Base-by-base conservation (phyloP, 2,888 invertebrate genomes). In the Rhagophthalmus giganteus region DNA sequence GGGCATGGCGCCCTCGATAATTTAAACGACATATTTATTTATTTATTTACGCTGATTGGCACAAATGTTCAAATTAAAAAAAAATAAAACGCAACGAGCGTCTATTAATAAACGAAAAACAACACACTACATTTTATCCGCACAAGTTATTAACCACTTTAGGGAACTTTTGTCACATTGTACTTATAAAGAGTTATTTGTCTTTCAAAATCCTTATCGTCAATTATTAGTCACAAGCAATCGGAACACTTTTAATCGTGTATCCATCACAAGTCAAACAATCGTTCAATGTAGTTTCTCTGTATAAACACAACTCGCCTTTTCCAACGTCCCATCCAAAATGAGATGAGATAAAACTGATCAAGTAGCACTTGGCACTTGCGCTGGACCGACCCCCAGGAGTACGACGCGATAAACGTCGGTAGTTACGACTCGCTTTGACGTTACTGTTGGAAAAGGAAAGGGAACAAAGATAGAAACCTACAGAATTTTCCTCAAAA, bases 11-110 rank as follows among this genome's bases (percentile, higher is more conserved):
- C 56, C 35, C 63, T 64, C 42, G 57, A 59, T 28, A 67, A 64
- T 60, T 66, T 68, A 55, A 69, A 68, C 55, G 68, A 62, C 66
- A 65, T 68, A 7, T 44, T 35, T 31, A n/a, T 15, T 15, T 9
- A 24, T 39, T 2, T 25, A 31, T 28, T 38, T 38, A 35, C 30
- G 33, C 24, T 7, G 27, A 38, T 16, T 33, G 27, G 9, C 14
- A 6, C 10, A 8, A 8, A 10, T 28, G 34, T 34, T 39, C 37
- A 24, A 34, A 30, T 34, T 24, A 33, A 11, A 42, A 9, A 34
- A 39, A 46, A 45, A 30, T 20, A 38, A 38, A 46, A 39, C 47
- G 40, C 48, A 41, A 44, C 16, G 16, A 41, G 52, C 52, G 46
- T 52, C 52, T 46, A 52, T 52, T 41, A 37, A 13, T 33, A 32